phyloP scores from a whole-genome alignment of 2,888 invertebrate genomes.

The Tachina lurida region DNA sequence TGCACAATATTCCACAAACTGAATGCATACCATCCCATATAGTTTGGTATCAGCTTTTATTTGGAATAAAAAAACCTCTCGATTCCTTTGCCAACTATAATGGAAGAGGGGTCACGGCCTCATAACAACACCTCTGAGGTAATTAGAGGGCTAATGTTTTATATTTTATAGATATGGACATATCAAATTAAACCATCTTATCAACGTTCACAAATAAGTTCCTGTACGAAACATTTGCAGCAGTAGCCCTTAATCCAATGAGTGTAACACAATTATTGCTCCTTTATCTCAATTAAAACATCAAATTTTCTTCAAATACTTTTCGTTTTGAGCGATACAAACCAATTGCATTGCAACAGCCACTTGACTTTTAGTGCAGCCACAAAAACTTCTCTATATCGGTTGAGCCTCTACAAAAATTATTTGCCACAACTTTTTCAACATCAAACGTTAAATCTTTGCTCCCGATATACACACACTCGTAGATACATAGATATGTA shows the following conservation, averaged over 20 bases:
- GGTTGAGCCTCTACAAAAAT: slow-evolving; percentile 2
- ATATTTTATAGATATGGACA: too few species aligned
- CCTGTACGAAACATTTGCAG: too few species aligned
- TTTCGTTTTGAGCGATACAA: neutral
- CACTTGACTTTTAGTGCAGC: slow-evolving; percentile 43
- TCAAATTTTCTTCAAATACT: neutral
- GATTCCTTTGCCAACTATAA: too few species aligned
- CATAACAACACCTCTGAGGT: too few species aligned
- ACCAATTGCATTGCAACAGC: slow-evolving; percentile 14
- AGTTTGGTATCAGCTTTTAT: too few species aligned
- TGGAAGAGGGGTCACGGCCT: too few species aligned
- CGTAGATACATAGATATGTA: neutral
- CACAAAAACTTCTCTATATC: slow-evolving; percentile 9
- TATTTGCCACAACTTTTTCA: slow-evolving; percentile 10
- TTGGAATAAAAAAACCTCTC: too few species aligned
- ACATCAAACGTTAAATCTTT: slow-evolving; percentile 52
- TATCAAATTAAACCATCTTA: too few species aligned
- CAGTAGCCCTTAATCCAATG: neutral
- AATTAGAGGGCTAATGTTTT: too few species aligned
- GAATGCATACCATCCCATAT: too few species aligned
- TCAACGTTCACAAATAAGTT: too few species aligned
- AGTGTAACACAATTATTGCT: neutral
- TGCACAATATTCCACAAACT: too few species aligned
- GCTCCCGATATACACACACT: neutral
- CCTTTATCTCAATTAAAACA: neutral